Evolutionary conservation across 2,888 invertebrate species (phyloP).

Genomic region (Cistogaster globosa): DNA sequence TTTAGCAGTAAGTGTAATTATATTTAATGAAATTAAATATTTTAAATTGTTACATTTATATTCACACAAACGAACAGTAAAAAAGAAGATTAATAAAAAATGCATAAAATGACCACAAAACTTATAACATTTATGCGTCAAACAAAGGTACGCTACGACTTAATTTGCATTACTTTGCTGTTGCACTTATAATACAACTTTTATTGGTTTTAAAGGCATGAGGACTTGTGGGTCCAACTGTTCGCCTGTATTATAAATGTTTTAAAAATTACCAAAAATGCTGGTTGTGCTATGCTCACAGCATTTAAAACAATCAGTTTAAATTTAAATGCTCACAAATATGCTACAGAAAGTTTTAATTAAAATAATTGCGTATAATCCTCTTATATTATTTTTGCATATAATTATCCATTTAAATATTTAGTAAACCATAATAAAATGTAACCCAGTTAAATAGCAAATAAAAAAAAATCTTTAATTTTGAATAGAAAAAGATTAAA

Average conservation of each 20-base stretch:
- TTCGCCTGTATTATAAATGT: conserved; percentile 21
- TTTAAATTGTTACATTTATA: conserved; percentile 66
- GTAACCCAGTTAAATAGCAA: no score
- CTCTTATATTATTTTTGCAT: conserved; percentile 36
- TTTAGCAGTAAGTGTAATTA: conserved; percentile 60
- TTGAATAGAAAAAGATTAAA: no score
- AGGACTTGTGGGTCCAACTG: conserved; percentile 9
- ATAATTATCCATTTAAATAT: conserved; percentile 42
- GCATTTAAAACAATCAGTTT: background rate
- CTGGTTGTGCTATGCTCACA: conserved; percentile 41
- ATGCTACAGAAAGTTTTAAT: conserved; percentile 48
- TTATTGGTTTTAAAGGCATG: conserved; percentile 17
- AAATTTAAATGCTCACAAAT: background rate
- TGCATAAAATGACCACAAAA: conserved; percentile 54
- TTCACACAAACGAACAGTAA: background rate
- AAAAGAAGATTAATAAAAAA: conserved; percentile 4
- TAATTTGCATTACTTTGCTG: background rate
- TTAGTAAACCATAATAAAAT: background rate
- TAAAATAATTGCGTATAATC: conserved; percentile 53
- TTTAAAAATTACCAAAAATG: conserved; percentile 46
- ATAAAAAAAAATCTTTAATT: no score
- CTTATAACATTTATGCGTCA: background rate
- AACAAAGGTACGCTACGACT: background rate
- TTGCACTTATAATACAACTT: background rate
- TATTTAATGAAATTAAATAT: conserved; percentile 71